Percentiles rank a stretch among this genome's conserved stretches.
Evolutionary conservation across 2,797 vertebrate genomes (phyloP).

Genomic region (Craterocephalus amniculus): DNA sequence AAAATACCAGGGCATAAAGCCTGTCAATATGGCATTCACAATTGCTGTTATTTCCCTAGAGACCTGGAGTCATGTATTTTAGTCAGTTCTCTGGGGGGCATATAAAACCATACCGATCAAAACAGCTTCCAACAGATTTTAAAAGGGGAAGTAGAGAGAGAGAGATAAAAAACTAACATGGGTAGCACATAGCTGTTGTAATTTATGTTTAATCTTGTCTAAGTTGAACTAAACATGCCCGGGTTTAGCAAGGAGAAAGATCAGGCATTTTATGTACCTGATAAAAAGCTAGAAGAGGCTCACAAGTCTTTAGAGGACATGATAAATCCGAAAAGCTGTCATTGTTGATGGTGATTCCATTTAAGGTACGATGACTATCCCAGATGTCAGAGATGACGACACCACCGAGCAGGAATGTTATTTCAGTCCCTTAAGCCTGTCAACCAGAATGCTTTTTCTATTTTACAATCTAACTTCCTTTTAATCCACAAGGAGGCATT

Average conservation of each 20-base stretch:
- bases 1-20: constrained; percentile 48
- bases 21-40: constrained; percentile 66
- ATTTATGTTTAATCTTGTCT: background rate
- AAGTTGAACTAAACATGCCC: background rate
- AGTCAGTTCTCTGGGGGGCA: constrained; percentile 57
- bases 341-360: constrained; percentile 59
- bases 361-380: constrained; percentile 69
- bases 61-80: constrained; percentile 62
- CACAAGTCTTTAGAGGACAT: constrained; percentile 47
- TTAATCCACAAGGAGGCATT: constrained; percentile 62
- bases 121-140: constrained; percentile 41
- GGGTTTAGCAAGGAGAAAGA: background rate
- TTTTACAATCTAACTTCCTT: constrained; percentile 64
- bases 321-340: constrained; percentile 62
- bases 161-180: constrained; percentile 6
- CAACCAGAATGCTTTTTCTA: constrained; percentile 56
- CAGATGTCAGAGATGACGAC: constrained; percentile 69
- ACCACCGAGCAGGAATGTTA: constrained; percentile 55
- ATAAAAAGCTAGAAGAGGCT: constrained; percentile 20
- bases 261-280: constrained; percentile 2
- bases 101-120: constrained; percentile 47
- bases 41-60: constrained; percentile 74
- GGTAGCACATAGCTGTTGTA: background rate
- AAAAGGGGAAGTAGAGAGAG: constrained; percentile 2
- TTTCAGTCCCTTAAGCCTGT: constrained; percentile 67